Percentiles rank a stretch among this genome's conserved stretches.
These are phyloP conservation scores for Amblyornis subalaris DNA, from an alignment of 2,113 vertebrate genomes.

Conservation along the genomic window DNA sequence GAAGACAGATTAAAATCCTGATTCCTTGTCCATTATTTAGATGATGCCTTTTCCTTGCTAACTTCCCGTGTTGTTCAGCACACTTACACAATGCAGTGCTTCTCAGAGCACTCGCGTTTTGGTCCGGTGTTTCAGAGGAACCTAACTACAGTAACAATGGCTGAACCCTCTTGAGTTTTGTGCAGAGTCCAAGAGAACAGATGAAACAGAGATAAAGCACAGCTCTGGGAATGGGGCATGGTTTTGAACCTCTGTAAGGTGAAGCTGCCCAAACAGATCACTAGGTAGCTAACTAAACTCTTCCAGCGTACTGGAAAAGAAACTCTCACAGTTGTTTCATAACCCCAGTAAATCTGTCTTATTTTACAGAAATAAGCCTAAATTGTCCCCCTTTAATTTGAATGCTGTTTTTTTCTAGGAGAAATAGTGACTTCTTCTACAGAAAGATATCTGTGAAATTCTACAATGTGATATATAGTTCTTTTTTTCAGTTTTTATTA, in stretches of 20 bases:
- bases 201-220: neutral
- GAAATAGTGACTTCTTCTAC: neutral
- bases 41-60: neutral
- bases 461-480: neutral
- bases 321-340: neutral
- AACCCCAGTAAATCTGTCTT: neutral
- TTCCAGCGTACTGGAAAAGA: neutral
- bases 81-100: neutral
- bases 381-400: neutral
- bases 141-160: neutral
- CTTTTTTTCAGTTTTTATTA: neutral
- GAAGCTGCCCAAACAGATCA: neutral
- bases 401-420: neutral
- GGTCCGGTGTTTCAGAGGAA: neutral
- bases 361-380: neutral
- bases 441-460: neutral
- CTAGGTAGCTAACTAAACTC: neutral
- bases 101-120: neutral
- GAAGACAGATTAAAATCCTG: neutral
- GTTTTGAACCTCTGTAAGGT: neutral
- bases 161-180: neutral
- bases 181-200: neutral
- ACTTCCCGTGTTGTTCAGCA: neutral
- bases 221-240: neutral
- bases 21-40: neutral